These are phyloP conservation scores for Delia radicum DNA, from an alignment of 1,140 invertebrate species.

Conservation along the genomic window DNA sequence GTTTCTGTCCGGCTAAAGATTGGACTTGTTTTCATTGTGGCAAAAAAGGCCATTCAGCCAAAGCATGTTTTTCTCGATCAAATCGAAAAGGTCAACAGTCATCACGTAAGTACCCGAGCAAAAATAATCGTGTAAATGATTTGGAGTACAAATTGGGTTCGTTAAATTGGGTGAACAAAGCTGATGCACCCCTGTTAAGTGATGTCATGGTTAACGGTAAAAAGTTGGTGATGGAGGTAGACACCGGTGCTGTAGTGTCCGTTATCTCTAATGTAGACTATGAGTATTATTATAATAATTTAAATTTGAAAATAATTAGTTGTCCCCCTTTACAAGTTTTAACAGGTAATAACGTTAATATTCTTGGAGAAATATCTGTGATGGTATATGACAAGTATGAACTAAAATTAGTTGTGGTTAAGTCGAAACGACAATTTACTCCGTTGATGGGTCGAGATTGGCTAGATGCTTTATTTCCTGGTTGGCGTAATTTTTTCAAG, in stretches of 20 bases:
- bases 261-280: background rate
- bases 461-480: background rate
- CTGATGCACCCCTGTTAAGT: background rate
- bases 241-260: background rate
- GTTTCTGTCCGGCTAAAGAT: background rate
- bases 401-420: background rate
- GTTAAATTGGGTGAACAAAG: background rate
- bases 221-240: background rate
- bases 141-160: background rate
- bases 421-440: background rate
- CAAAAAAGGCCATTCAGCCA: background rate
- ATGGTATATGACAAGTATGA: background rate
- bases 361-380: background rate
- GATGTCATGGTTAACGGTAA: background rate
- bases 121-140: background rate
- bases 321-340: background rate
- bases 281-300: background rate
- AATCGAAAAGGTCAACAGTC: background rate
- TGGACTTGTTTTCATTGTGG: background rate
- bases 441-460: background rate
- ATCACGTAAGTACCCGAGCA: background rate
- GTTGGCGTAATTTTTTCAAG: background rate
- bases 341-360: background rate
- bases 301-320: background rate
- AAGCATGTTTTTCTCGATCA: background rate